Conservation (phyloP, 2,888 invertebrate species). For the Theristus sp. region DNA sequence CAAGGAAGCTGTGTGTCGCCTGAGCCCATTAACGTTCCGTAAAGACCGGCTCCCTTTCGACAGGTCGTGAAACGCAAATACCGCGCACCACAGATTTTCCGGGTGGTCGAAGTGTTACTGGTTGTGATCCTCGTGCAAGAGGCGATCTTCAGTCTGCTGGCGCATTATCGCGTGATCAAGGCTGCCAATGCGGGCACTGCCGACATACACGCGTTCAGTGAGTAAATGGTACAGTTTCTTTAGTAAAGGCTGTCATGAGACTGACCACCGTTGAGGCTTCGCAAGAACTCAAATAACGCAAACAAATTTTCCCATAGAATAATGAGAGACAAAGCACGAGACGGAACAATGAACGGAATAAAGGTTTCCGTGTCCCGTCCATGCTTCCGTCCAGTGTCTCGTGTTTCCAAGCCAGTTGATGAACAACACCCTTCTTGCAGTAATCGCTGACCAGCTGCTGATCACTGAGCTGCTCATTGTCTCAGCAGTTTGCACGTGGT, state of each 20-base stretch:
- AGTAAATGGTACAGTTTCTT: background rate
- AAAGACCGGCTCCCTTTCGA: background rate
- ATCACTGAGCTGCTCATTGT: background rate
- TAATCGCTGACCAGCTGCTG: background rate
- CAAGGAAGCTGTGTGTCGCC: background rate
- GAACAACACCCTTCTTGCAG: background rate
- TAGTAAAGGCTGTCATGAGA: too few relatives aligned
- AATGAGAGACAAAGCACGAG: too few relatives aligned
- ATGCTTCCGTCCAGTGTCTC: too few relatives aligned
- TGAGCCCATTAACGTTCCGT: background rate
- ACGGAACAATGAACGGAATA: too few relatives aligned
- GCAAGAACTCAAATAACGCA: too few relatives aligned
- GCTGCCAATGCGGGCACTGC: background rate
- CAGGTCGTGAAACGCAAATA: background rate
- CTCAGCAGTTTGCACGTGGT: background rate
- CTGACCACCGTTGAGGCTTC: too few relatives aligned
- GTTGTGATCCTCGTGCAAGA: background rate
- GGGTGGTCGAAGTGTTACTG: background rate
- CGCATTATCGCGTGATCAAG: background rate
- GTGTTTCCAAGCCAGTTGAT: too few relatives aligned
- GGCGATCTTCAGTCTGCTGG: background rate
- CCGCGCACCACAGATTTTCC: background rate
- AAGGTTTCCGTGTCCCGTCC: too few relatives aligned
- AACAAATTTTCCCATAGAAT: too few relatives aligned
- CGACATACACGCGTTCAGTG: background rate